A percentile compares a stretch with the other conserved stretches of the same genome.
These are phyloP conservation scores for Sapayoa aenigma DNA, from an alignment of 2,113 vertebrate genomes.

Conservation along the genomic window DNA sequence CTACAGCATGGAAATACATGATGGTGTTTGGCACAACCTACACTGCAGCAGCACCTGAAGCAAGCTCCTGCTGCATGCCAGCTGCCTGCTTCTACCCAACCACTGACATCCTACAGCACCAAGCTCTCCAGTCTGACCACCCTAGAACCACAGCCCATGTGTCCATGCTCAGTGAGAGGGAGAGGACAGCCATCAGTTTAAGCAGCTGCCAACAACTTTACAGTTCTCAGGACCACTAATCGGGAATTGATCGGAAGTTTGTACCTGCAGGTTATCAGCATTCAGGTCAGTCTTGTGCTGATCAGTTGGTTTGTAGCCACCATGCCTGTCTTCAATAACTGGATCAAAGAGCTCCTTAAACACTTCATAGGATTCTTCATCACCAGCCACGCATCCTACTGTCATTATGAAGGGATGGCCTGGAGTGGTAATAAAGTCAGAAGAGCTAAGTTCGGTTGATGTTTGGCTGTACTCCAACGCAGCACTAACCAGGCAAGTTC, in stretches of 20 bases:
- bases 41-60: neutral
- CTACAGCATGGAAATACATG: neutral
- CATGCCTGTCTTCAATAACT: conserved; percentile 90
- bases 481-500: conserved; percentile 50
- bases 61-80: neutral
- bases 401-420: conserved; percentile 97
- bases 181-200: neutral
- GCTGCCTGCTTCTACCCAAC: neutral
- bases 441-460: conserved; percentile 23
- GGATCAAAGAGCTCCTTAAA: conserved; percentile 95
- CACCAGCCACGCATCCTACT: conserved; percentile 92
- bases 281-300: conserved; percentile 96
- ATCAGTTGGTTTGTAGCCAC: conserved; percentile 93
- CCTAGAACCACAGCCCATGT: neutral
- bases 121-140: neutral
- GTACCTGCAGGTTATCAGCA: conserved; percentile 85
- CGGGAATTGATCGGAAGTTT: neutral
- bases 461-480: neutral
- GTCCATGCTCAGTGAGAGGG: rapidly evolving
- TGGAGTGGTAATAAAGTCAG: conserved; percentile 60
- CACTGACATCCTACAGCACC: neutral
- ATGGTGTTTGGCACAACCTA: neutral
- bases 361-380: conserved; percentile 91
- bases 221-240: neutral
- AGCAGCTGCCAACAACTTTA: neutral